Percentiles rank a stretch among this genome's conserved stretches.
phyloP scores from a whole-genome alignment of 2,113 vertebrate genomes.

The Otus sunia region DNA sequence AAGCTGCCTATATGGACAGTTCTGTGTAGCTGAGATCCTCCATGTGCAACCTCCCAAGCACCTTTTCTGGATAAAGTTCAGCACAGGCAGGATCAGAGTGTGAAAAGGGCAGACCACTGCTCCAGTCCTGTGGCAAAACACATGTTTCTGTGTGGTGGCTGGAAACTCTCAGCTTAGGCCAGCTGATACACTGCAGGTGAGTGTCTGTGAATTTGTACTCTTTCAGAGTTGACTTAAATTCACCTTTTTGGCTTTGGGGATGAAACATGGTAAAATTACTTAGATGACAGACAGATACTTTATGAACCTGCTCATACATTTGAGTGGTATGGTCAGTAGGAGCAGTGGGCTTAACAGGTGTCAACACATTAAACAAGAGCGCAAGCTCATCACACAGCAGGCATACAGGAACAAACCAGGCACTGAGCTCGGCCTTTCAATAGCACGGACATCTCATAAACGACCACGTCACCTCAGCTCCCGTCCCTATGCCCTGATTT shows the following conservation, averaged over 20 bases:
- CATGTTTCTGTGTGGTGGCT: rapidly evolving
- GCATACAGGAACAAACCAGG: rapidly evolving
- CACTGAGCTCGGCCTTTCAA: too few relatives aligned
- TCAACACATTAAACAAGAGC: rapidly evolving
- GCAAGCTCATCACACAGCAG: rapidly evolving
- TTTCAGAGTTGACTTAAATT: not conserved
- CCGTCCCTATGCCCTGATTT: rapidly evolving
- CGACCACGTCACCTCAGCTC: rapidly evolving
- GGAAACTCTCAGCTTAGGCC: not conserved
- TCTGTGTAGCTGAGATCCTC: not conserved
- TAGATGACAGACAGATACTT: rapidly evolving
- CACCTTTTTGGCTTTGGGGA: not conserved
- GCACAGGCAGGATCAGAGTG: too few relatives aligned
- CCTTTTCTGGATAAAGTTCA: not conserved
- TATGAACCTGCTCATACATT: rapidly evolving
- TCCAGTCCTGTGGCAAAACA: too few relatives aligned
- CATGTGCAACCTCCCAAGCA: rapidly evolving
- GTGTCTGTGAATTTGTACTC: not conserved
- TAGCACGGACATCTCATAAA: rapidly evolving
- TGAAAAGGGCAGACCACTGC: rapidly evolving
- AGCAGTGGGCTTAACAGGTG: rapidly evolving
- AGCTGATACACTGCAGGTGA: rapidly evolving
- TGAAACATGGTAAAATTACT: not conserved
- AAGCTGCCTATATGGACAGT: not conserved
- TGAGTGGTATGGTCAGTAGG: rapidly evolving